Conservation (phyloP, 2,113 vertebrate species). For the Seriola rivoliana region DNA sequence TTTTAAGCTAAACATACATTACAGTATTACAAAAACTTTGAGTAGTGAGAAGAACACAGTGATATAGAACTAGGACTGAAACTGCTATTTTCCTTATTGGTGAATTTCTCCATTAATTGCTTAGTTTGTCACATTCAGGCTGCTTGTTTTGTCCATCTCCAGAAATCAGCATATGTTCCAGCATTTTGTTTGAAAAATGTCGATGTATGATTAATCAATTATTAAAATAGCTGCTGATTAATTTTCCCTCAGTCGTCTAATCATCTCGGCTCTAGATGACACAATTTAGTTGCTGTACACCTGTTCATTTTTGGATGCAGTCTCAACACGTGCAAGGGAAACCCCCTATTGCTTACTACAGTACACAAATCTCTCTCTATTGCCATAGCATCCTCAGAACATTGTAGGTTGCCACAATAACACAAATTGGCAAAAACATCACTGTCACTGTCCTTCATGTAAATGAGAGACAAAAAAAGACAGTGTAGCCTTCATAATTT, state of each 20-base stretch:
- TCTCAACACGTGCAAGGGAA: not conserved
- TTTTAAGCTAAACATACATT: not conserved
- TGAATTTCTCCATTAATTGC: not conserved
- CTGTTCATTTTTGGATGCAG: not conserved
- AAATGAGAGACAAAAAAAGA: not conserved
- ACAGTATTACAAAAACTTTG: too few species aligned
- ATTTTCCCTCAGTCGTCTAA: not conserved
- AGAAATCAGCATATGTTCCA: not conserved
- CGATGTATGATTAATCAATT: not conserved
- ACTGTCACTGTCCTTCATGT: not conserved
- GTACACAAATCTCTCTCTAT: not conserved
- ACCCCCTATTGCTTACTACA: not conserved
- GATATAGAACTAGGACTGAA: not conserved
- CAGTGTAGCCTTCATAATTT: constrained; percentile 1
- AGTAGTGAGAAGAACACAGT: not conserved
- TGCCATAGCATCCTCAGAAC: not conserved
- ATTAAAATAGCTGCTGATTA: not conserved
- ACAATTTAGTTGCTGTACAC: not conserved
- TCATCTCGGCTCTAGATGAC: not conserved
- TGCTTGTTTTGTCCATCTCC: not conserved
- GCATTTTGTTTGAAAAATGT: not conserved
- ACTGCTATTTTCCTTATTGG: not conserved
- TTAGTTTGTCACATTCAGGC: not conserved
- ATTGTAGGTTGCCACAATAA: not conserved
- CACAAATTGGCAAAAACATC: not conserved